These are phyloP conservation scores for Drosophila mojavensis DNA, from an alignment of 1,140 invertebrate genomes.

Conservation along the genomic window DNA sequence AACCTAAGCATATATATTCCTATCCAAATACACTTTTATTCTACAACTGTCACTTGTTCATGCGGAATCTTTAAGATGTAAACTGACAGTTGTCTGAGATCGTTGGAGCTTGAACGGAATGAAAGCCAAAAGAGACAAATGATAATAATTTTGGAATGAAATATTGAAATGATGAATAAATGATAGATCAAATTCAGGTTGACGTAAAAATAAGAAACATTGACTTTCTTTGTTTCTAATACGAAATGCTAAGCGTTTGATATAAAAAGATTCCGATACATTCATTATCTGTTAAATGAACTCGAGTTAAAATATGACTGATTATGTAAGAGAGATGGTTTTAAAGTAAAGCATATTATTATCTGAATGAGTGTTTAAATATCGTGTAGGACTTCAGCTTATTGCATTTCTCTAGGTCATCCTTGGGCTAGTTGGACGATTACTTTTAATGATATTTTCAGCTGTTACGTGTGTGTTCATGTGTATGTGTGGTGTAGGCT, in stretches of 20 bases:
- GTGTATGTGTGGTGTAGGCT: constrained; percentile 36
- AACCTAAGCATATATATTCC: neutral
- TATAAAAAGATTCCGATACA: no score
- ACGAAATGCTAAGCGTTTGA: no score
- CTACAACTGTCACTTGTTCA: neutral
- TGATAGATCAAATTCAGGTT: neutral
- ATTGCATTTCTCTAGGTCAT: neutral
- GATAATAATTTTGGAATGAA: neutral
- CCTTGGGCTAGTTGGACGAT: neutral
- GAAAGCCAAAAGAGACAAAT: neutral
- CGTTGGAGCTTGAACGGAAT: neutral
- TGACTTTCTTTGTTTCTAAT: no score
- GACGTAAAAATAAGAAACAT: neutral
- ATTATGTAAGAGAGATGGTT: neutral
- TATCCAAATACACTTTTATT: no score
- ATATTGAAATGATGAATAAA: neutral
- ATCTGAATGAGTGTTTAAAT: neutral
- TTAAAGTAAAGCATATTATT: neutral
- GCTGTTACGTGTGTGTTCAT: constrained; percentile 25
- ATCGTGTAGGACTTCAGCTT: neutral
- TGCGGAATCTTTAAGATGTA: neutral
- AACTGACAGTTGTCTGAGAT: constrained; percentile 15
- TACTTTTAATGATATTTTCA: constrained; percentile 7
- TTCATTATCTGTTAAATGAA: no score
- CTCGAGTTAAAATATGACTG: no score